Evolutionary conservation across 2,888 invertebrate genomes (phyloP), one percentile per base, ranked within the genome.

Genomic region (Chrysolina oricalcia): DNA sequence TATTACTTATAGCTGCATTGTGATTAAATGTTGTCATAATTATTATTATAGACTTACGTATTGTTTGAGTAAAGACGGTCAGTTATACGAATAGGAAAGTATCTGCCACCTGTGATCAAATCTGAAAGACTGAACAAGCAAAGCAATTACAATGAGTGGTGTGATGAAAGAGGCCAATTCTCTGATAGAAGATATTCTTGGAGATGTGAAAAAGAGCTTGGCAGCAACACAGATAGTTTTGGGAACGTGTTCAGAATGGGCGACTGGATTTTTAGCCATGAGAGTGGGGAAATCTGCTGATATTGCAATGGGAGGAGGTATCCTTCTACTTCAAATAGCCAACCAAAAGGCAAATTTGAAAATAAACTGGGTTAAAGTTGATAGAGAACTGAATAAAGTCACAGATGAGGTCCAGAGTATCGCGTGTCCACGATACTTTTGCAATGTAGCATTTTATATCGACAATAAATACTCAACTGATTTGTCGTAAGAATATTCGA

Each of bases 231-330:
- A 98, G 90, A 91, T 97, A 81, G 89, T 94, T 83, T 92, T 97
- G 88, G 97, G 98, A 81, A 94, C 95, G 77, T 92, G 94, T 78
- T 94, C 96, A 83, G 98, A 97, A 92, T 97, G 97, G 97, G 97
- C 91, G 77, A 76, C 78, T 56, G 65, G 64, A 64, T 46, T 59
- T 40, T 59, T 70, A 27, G 56, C 63, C 27, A 41, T 67, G 23
- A 35, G 50, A 77, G 64, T 76, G 46, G 72, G 75, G 73, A 65
- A 75, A 77, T 15, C 71, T 8, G 73, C 70, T 40, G 67, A 66
- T 1, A 11, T 73, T 6, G 48, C 70, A 3, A 15, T 73, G 5
- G 76, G 76, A 10, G 67, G 76, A 8, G 70, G 73, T 21, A 70
- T 76, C 13, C 67, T 76, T 23, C 43, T 76, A 23, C 40, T 76